Percentiles rank a stretch among this genome's conserved stretches.
These are phyloP conservation scores for Drosophila santomea DNA, from an alignment of 1,140 invertebrate genomes.

Conservation along the genomic window DNA sequence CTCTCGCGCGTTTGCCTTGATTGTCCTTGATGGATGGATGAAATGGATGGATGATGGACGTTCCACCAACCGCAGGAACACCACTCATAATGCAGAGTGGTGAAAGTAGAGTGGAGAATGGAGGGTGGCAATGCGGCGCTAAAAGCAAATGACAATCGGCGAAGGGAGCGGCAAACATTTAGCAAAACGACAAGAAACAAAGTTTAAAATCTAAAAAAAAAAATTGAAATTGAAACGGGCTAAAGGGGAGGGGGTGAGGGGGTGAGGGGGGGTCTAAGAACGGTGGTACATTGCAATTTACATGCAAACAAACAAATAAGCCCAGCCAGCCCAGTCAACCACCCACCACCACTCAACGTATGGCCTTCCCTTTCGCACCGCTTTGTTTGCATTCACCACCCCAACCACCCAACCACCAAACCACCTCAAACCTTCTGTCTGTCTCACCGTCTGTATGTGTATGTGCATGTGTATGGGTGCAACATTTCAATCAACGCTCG, in stretches of 20 bases:
- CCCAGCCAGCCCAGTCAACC: conserved; percentile 29
- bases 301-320: conserved; percentile 80
- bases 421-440: conserved; percentile 8
- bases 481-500: conserved; percentile 82
- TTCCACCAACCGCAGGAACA: conserved; percentile 16
- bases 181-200: conserved; percentile 69
- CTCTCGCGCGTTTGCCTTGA: conserved; percentile 34
- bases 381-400: conserved; percentile 8
- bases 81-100: conserved; percentile 43
- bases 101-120: conserved; percentile 7
- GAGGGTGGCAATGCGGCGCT: conserved; percentile 24
- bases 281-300: conserved; percentile 75
- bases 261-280: conserved; percentile 4
- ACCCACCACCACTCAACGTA: conserved; percentile 30
- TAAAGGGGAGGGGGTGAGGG: neutral
- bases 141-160: conserved; percentile 59
- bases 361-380: conserved; percentile 11
- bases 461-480: conserved; percentile 2
- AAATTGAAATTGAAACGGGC: conserved; percentile 24
- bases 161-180: conserved; percentile 57
- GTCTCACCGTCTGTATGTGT: neutral
- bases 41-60: conserved; percentile 41
- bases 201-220: conserved; percentile 66
- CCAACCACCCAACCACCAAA: neutral
- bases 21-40: conserved; percentile 55